phyloP scores from a whole-genome alignment of 2,113 vertebrate genomes.

The Agelaius tricolor region DNA sequence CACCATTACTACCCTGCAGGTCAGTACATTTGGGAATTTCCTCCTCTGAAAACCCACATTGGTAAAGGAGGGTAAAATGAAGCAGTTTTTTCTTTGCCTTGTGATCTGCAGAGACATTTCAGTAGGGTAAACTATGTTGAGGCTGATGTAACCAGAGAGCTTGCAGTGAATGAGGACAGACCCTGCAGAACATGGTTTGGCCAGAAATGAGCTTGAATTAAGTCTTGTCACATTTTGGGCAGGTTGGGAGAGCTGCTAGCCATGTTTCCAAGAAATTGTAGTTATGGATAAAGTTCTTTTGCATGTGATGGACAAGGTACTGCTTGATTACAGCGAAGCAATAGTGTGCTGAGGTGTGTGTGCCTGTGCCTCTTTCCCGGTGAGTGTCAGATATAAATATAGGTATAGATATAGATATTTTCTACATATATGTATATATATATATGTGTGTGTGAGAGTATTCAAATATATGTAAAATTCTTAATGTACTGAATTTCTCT shows the following conservation, averaged over 20 bases:
- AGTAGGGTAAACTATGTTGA: not conserved
- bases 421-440: not conserved
- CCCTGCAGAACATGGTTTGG: not conserved
- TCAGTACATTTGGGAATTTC: not conserved
- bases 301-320: not conserved
- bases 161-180: not conserved
- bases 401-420: not conserved
- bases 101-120: not conserved
- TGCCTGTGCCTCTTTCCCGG: not conserved
- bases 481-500: not conserved
- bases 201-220: not conserved
- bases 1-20: not conserved
- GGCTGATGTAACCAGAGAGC: not conserved
- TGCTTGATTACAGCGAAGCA: not conserved
- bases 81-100: not conserved
- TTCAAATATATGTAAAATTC: not conserved
- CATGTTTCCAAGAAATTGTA: not conserved
- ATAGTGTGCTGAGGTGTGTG: not conserved
- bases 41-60: not conserved
- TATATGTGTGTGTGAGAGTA: not conserved
- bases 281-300: not conserved
- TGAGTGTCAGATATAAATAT: not conserved
- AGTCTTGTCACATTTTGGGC: not conserved
- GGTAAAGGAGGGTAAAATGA: not conserved
- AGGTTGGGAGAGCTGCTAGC: not conserved